phyloP scores from a whole-genome alignment of 1,140 invertebrate species.

The Bombus balteatus region DNA sequence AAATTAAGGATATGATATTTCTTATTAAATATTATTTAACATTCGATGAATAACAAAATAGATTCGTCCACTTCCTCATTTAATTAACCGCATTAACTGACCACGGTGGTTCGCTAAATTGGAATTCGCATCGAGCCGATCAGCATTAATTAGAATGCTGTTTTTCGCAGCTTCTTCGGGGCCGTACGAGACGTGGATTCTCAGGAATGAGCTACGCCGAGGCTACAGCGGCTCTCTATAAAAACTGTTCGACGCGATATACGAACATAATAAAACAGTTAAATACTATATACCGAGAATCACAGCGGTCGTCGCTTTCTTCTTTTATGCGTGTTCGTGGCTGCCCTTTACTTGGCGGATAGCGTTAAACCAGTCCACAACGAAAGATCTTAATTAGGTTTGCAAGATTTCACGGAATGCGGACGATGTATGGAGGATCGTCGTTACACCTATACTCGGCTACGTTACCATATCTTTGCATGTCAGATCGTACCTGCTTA shows the following conservation, averaged over 20 bases:
- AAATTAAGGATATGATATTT: background rate
- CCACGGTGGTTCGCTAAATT: too few species aligned
- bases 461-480: background rate
- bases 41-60: background rate
- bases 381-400: conserved; percentile 3
- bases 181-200: background rate
- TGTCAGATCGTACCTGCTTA: too few species aligned
- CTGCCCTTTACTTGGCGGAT: background rate
- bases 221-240: background rate
- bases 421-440: background rate
- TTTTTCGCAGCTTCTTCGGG: background rate
- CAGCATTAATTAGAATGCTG: background rate
- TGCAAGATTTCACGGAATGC: background rate
- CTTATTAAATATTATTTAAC: background rate
- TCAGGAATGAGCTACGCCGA: background rate
- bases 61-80: background rate
- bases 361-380: background rate
- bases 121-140: background rate
- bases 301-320: background rate
- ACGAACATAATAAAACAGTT: background rate
- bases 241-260: background rate
- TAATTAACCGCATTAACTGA: background rate
- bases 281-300: background rate
- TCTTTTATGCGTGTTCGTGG: background rate
- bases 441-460: background rate